These are phyloP conservation scores for Odontesthes bonariensis DNA, from an alignment of 2,113 vertebrate species.

Conservation along the genomic window DNA sequence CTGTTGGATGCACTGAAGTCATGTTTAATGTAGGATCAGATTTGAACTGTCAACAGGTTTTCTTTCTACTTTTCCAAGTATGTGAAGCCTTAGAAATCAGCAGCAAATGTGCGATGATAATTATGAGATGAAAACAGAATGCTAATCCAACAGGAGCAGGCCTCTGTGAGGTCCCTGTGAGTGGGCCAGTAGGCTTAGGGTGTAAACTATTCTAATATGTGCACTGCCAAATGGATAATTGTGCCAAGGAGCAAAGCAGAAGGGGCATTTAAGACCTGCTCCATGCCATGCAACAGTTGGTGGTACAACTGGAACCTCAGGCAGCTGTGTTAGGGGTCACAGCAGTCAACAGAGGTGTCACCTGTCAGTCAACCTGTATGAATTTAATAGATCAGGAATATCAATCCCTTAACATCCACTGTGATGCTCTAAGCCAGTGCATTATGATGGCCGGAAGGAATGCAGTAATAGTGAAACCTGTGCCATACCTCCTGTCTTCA, in stretches of 20 bases:
- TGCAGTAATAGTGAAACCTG: not conserved
- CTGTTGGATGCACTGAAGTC: slow-evolving; percentile 8
- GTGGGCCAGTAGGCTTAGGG: not conserved
- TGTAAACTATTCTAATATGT: not conserved
- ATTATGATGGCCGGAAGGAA: slow-evolving; percentile 8
- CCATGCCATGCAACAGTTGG: not conserved
- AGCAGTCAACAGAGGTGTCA: not conserved
- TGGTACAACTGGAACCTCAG: not conserved
- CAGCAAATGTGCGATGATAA: not conserved
- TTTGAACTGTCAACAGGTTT: slow-evolving; percentile 1
- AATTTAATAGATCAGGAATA: not conserved
- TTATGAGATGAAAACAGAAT: not conserved
- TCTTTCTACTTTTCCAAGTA: not conserved
- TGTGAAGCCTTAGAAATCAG: not conserved
- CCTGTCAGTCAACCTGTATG: slow-evolving; percentile 5
- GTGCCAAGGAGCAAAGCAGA: slow-evolving; percentile 10
- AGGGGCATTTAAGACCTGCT: not conserved
- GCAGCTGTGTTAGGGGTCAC: not conserved
- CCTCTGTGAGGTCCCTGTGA: not conserved
- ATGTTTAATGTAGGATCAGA: slow-evolving; percentile 27
- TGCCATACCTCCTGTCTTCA: not conserved
- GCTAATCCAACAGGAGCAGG: slow-evolving; percentile 7
- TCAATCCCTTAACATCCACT: not conserved
- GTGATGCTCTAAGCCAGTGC: not conserved
- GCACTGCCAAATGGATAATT: not conserved